Percentiles rank a stretch among this genome's conserved stretches.
These are phyloP conservation scores for Apostichopus leukothele DNA, from an alignment of 53 echinoderm and acorn worm species.

Conservation along the genomic window DNA sequence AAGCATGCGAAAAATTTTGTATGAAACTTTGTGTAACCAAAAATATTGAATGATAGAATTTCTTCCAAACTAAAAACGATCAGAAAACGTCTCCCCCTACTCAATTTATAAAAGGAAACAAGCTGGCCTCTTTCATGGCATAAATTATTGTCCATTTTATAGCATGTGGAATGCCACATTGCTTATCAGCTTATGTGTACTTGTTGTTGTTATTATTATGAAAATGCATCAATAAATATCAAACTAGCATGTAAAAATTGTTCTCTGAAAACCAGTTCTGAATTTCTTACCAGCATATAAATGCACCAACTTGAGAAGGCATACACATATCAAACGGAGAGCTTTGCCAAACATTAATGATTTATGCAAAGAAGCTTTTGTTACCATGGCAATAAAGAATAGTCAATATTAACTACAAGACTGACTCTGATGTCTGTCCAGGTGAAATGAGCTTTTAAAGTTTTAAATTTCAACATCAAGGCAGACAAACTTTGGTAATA, in stretches of 20 bases:
- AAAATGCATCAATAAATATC: background rate
- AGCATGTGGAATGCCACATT: conserved; percentile 33
- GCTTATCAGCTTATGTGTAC: background rate
- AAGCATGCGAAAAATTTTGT: conserved; percentile 48
- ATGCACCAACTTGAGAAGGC: background rate
- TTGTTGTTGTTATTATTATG: background rate
- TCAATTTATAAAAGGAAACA: background rate
- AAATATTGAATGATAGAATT: conserved; percentile 45
- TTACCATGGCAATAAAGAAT: conserved; percentile 3
- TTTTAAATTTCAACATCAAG: too few species aligned
- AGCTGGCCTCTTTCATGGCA: conserved; percentile 20
- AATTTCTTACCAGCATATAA: background rate
- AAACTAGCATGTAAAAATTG: background rate
- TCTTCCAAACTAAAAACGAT: conserved; percentile 34
- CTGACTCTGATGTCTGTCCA: too few species aligned
- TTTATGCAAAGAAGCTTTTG: background rate
- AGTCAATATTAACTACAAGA: background rate
- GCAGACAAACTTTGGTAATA: too few species aligned
- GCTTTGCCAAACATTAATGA: background rate
- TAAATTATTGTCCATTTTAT: background rate
- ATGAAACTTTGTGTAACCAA: conserved; percentile 52
- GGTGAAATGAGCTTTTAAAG: too few species aligned
- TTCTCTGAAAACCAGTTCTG: background rate
- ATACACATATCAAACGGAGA: background rate
- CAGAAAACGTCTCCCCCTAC: conserved; percentile 2